These are phyloP conservation scores for Plebejus argus DNA, from an alignment of 2,888 invertebrate species.

Conservation along the genomic window DNA sequence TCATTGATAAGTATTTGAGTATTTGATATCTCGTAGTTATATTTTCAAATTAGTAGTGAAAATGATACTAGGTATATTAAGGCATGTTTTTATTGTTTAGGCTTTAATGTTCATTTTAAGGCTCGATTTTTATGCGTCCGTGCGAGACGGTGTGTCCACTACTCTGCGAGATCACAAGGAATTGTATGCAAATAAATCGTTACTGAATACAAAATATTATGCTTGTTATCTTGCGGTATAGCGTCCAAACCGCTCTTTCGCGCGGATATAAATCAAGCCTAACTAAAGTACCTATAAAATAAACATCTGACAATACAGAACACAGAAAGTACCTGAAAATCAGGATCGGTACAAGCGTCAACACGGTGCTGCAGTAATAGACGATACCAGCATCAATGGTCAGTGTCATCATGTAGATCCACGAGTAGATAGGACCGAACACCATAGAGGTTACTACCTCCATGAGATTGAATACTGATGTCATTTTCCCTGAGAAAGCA, in stretches of 20 bases:
- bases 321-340: slow-evolving; percentile 76
- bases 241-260: too few species aligned
- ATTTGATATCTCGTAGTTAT: too few species aligned
- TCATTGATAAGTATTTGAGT: not conserved
- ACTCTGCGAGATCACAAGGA: too few species aligned
- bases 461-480: slow-evolving; percentile 85
- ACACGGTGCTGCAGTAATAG: slow-evolving; percentile 83
- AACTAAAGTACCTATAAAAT: not conserved
- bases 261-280: too few species aligned
- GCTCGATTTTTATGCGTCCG: too few species aligned
- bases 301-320: not conserved
- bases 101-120: too few species aligned
- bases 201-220: too few species aligned
- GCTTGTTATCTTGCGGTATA: too few species aligned
- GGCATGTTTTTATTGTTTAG: not conserved
- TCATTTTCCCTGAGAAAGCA: slow-evolving; percentile 83
- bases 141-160: too few species aligned
- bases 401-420: slow-evolving; percentile 84
- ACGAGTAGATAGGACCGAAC: slow-evolving; percentile 86
- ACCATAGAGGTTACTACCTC: slow-evolving; percentile 86
- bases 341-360: slow-evolving; percentile 83
- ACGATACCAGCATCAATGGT: slow-evolving; percentile 83
- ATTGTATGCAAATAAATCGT: too few species aligned
- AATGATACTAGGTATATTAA: not conserved
- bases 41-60: not conserved